Evolutionary conservation across 2,888 invertebrate genomes (phyloP).

Genomic region (Odontocerum albicorne): DNA sequence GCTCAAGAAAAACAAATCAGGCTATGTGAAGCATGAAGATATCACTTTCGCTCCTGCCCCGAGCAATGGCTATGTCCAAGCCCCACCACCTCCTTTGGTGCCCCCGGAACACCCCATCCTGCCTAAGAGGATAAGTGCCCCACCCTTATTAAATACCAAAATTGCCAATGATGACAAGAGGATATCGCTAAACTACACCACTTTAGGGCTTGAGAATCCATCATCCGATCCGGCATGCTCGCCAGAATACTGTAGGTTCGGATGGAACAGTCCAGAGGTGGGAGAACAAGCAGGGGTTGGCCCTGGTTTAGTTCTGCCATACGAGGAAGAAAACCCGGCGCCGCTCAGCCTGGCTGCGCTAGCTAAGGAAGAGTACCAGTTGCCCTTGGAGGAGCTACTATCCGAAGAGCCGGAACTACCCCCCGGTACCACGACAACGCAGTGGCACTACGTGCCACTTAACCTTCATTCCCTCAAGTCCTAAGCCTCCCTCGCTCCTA

Average conservation of each 20-base stretch:
- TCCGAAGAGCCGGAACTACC: conserved; percentile 46
- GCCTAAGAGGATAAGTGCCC: conserved; percentile 24
- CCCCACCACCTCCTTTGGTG: not conserved
- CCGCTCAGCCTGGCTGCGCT: conserved; percentile 48
- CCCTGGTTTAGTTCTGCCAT: no score
- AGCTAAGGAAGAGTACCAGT: conserved; percentile 39
- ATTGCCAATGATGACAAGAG: conserved; percentile 10
- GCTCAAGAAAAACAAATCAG: not conserved
- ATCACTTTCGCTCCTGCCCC: conserved; percentile 7
- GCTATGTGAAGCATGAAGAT: conserved; percentile 22
- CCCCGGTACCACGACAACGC: conserved; percentile 36
- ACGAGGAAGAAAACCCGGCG: not conserved
- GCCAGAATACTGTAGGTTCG: conserved; percentile 56
- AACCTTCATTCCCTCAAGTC: conserved; percentile 14
- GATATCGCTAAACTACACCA: conserved; percentile 46
- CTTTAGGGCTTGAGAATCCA: not conserved
- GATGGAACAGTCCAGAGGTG: conserved; percentile 49
- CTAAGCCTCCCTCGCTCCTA: not conserved
- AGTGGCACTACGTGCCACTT: conserved; percentile 16
- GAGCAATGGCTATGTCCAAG: conserved; percentile 2
- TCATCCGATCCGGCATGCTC: conserved; percentile 44
- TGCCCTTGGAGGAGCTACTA: conserved; percentile 42
- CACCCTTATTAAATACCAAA: conserved; percentile 14
- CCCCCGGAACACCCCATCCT: not conserved
- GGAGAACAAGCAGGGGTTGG: not conserved